These are phyloP conservation scores for Antitype chi DNA, from an alignment of 2,888 invertebrate species.

Conservation along the genomic window DNA sequence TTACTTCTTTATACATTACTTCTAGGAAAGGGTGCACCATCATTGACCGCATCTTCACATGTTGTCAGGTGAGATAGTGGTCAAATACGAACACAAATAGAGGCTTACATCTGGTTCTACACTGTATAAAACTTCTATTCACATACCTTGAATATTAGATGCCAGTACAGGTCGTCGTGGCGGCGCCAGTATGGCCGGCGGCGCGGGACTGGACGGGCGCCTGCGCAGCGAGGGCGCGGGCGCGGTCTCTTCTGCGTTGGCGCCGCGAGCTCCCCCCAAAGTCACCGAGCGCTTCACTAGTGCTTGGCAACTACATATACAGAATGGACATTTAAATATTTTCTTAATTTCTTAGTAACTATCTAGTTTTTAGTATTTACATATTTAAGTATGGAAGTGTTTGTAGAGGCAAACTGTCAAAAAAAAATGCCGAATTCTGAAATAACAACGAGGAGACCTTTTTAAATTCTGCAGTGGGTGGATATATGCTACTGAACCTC, in stretches of 20 bases:
- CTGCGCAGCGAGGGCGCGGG: constrained; percentile 87
- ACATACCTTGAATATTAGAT: constrained; percentile 85
- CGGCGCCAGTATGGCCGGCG: constrained; percentile 74
- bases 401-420: too few relatives aligned
- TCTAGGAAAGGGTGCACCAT: not conserved
- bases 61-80: too few relatives aligned
- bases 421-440: not conserved
- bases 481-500: not conserved
- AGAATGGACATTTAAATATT: not conserved
- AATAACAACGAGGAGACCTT: not conserved
- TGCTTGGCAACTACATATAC: constrained; percentile 84
- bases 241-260: constrained; percentile 80
- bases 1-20: not conserved
- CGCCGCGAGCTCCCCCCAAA: constrained; percentile 78
- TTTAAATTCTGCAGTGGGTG: not conserved
- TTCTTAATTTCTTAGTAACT: too few relatives aligned
- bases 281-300: constrained; percentile 86
- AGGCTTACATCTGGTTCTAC: not conserved
- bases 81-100: too few relatives aligned
- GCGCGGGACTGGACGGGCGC: constrained; percentile 86
- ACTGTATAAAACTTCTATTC: not conserved
- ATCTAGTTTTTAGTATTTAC: too few relatives aligned
- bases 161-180: constrained; percentile 82
- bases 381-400: too few relatives aligned
- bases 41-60: too few relatives aligned